A percentile compares a stretch with the other conserved stretches of the same genome.
Evolutionary conservation across 2,113 vertebrate species (phyloP).

Genomic region (Struthio camelus): DNA sequence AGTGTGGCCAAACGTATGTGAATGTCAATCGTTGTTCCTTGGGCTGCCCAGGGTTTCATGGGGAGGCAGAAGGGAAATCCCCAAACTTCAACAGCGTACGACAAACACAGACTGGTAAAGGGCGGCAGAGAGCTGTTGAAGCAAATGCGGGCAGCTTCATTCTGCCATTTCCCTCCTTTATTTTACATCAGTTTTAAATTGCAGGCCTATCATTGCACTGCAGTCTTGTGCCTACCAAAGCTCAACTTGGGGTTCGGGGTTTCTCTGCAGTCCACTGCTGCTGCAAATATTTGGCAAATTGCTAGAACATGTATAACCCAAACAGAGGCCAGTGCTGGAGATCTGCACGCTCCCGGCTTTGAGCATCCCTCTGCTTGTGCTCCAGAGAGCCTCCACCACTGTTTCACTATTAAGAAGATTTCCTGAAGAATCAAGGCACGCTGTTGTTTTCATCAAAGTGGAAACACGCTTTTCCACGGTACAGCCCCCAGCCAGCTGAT

Average conservation of each 20-base stretch:
- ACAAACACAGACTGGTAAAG: not conserved
- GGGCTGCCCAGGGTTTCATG: not conserved
- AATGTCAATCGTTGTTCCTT: not conserved
- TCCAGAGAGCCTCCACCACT: not conserved
- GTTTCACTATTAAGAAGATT: not conserved
- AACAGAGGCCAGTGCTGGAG: not conserved
- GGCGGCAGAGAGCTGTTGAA: not conserved
- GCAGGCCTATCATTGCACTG: fast-evolving
- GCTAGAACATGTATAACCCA: not conserved
- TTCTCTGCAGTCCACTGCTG: not conserved
- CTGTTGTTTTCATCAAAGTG: not conserved
- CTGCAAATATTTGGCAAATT: not conserved
- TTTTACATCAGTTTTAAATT: not conserved
- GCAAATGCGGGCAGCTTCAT: fast-evolving
- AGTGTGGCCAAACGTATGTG: not conserved
- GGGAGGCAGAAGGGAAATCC: not conserved
- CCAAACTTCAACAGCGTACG: not conserved
- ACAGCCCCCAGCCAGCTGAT: not conserved
- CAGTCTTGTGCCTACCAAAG: not conserved
- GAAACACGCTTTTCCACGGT: not conserved
- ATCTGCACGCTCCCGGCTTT: not conserved
- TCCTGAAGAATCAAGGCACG: not conserved
- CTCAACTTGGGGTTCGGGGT: not conserved
- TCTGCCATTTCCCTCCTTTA: not conserved
- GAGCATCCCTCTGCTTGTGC: not conserved